Base-by-base conservation (phyloP, 2,797 vertebrate species). In the Pyrocephalus nanus region DNA sequence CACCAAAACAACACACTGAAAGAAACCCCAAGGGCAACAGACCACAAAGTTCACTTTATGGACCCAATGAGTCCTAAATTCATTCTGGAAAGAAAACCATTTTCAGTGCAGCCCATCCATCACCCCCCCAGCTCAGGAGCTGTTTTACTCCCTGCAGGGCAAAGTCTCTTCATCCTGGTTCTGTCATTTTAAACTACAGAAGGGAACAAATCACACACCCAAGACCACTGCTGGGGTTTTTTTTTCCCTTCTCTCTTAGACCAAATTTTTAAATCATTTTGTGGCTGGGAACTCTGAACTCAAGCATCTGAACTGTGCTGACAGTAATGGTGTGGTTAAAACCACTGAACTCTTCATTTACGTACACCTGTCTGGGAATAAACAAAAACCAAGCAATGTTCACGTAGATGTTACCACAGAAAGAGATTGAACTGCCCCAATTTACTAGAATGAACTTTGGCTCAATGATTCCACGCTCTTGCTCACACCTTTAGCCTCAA, bases 21-120 rank as follows among this genome's bases (percentile, higher is more conserved):
- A 32, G 51, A 86, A 40, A 4, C 29, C 29, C 21, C 69, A 77
- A 74, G 69, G 86, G 74, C 88, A 93, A 53, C 1, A 92, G 47
- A 90, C n/a, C 83, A 80, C 6, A 86, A 70, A 86, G 86, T 66
- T 73, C 79, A 83, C 48, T 32, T 85, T 50, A 95, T 36, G 65
- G 80, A 89, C 71, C 48, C 60, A 86, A 32, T 34, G 90, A 61
- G 43, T 88, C 43, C 80, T 36, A 91, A 93, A 93, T 78, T 73
- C 70, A 76, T 67, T 90, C 57, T 74, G 55, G 92, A 90, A 95
- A 91, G 67, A 87, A 93, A 92, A 80, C 9, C 45, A 34, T 51
- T 94, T 93, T 87, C 54, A 86, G 58, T 51, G 85, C 32, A 89
- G 84, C 36, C 36, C 66, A 94, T 86, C 92, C 83, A 92, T 94